phyloP scores from a whole-genome alignment of 2,113 vertebrate genomes.

The Menidia beryllina region DNA sequence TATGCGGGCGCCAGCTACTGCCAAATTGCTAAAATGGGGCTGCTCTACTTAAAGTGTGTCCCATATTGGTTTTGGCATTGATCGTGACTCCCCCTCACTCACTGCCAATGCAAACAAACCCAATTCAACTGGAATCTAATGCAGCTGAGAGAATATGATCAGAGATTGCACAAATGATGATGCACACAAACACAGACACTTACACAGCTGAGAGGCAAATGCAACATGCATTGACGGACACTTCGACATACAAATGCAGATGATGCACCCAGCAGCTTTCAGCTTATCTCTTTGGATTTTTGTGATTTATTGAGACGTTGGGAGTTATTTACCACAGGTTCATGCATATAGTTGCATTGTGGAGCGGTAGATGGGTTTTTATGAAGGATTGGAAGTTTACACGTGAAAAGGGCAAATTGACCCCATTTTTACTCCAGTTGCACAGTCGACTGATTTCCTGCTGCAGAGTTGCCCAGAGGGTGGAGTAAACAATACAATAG shows the following conservation, averaged over 20 bases:
- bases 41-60: slow-evolving; percentile 77
- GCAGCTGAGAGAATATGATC: slow-evolving; percentile 35
- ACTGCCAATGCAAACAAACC: slow-evolving; percentile 80
- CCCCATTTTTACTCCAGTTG: slow-evolving; percentile 76
- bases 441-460: slow-evolving; percentile 72
- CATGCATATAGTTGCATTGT: slow-evolving; percentile 57
- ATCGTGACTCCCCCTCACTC: slow-evolving; percentile 68
- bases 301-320: slow-evolving; percentile 68
- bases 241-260: slow-evolving; percentile 10
- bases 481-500: slow-evolving; percentile 32
- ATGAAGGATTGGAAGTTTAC: slow-evolving; percentile 79
- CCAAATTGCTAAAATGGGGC: slow-evolving; percentile 82
- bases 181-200: slow-evolving; percentile 7
- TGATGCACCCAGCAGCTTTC: slow-evolving; percentile 4
- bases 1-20: slow-evolving; percentile 72
- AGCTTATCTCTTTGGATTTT: slow-evolving; percentile 46
- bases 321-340: slow-evolving; percentile 63
- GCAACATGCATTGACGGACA: neutral
- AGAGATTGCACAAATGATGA: slow-evolving; percentile 14
- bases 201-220: slow-evolving; percentile 12
- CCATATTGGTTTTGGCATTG: slow-evolving; percentile 82
- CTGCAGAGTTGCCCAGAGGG: slow-evolving; percentile 44
- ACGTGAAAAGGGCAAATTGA: slow-evolving; percentile 81
- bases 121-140: slow-evolving; percentile 62
- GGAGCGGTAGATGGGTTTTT: slow-evolving; percentile 53